These are phyloP conservation scores for Adoxophyes honmai DNA, from an alignment of 1,140 invertebrate genomes.

Conservation along the genomic window DNA sequence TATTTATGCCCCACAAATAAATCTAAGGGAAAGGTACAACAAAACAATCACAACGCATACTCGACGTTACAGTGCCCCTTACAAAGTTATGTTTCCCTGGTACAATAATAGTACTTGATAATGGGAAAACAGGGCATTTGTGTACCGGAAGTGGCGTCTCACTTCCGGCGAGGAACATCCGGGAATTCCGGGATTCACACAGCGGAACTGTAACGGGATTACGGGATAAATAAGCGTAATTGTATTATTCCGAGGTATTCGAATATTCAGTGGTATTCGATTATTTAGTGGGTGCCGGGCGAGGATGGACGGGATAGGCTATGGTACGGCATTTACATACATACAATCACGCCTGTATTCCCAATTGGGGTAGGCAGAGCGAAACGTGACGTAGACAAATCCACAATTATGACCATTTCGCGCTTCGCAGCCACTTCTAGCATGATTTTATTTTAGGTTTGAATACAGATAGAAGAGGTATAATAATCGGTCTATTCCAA, in stretches of 20 bases:
- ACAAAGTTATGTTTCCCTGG: neutral
- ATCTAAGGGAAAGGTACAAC: neutral
- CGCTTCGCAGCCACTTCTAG: no score
- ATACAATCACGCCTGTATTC: no score
- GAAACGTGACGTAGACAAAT: no score
- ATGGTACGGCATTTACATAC: no score
- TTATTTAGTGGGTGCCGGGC: neutral
- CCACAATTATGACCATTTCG: no score
- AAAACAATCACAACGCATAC: neutral
- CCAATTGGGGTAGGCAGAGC: no score
- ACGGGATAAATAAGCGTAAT: constrained; percentile 10
- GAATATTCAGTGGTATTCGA: neutral
- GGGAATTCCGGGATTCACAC: neutral
- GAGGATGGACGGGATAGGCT: no score
- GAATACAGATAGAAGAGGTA: no score
- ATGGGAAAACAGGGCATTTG: constrained; percentile 12
- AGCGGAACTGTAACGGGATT: constrained; percentile 12
- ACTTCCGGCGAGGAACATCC: neutral
- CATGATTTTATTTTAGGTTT: no score
- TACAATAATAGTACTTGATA: neutral
- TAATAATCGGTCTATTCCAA: no score
- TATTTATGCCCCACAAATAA: neutral
- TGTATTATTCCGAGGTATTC: neutral
- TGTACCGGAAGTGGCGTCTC: constrained; percentile 5
- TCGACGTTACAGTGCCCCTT: neutral